phyloP scores from a whole-genome alignment of 2,113 vertebrate genomes.

The Hemibagrus wyckioides region DNA sequence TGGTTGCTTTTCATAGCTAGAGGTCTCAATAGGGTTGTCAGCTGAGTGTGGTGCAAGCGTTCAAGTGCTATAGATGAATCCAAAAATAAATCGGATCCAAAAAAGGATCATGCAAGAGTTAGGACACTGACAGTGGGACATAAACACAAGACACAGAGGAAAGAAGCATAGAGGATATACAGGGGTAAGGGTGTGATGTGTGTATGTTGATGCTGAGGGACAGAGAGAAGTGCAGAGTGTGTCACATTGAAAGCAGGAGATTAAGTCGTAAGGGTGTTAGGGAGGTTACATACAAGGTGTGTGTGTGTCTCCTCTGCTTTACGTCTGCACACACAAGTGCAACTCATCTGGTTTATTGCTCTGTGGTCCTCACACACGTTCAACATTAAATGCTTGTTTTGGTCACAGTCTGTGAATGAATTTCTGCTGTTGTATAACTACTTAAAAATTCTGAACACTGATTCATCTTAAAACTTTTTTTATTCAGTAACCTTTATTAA shows the following conservation, averaged over 20 bases:
- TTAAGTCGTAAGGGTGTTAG: background rate
- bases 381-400: background rate
- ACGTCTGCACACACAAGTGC: background rate
- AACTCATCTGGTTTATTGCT: background rate
- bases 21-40: background rate
- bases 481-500: background rate
- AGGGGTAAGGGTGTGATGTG: background rate
- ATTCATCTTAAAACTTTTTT: background rate
- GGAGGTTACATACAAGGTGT: background rate
- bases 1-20: background rate
- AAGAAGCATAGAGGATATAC: background rate
- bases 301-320: background rate
- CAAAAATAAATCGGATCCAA: background rate
- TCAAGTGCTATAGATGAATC: background rate
- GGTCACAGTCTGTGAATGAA: background rate
- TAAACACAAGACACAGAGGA: background rate
- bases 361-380: background rate
- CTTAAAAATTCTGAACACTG: background rate
- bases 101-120: background rate
- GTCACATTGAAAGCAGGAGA: background rate
- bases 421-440: background rate
- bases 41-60: background rate
- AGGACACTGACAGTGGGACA: background rate
- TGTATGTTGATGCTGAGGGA: background rate
- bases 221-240: background rate